These are phyloP conservation scores for Trichopoda pennipes DNA, from an alignment of 2,888 invertebrate species.

Conservation along the genomic window DNA sequence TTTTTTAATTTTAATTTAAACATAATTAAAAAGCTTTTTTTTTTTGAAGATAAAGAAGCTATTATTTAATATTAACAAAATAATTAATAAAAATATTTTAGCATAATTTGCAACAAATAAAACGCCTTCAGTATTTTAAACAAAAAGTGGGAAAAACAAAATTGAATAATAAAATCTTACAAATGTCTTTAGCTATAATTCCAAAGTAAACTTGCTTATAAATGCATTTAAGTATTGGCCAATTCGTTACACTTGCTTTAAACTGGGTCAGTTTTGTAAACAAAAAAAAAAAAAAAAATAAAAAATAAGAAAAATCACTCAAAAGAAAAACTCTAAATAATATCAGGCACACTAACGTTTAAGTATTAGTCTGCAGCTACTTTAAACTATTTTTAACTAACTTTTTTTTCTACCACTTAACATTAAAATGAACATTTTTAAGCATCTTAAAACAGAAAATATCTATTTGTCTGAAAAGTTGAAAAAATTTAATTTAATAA, in stretches of 20 bases:
- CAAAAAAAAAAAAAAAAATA: slow-evolving; percentile 21
- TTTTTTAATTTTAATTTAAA: no score
- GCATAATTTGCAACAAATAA: neutral
- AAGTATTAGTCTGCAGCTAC: slow-evolving; percentile 11
- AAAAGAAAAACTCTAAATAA: slow-evolving; percentile 13
- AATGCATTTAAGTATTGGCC: slow-evolving; percentile 70
- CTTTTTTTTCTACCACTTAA: neutral
- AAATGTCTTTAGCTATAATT: slow-evolving; percentile 2
- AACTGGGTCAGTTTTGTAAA: slow-evolving; percentile 75
- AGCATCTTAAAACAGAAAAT: slow-evolving; percentile 31
- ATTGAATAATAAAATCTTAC: neutral
- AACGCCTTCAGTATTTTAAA: slow-evolving; percentile 15
- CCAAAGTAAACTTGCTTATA: neutral
- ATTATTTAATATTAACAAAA: neutral
- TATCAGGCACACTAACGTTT: slow-evolving; percentile 1
- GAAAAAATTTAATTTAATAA: no score
- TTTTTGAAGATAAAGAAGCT: no score
- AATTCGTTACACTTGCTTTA: slow-evolving; percentile 78
- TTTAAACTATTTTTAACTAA: slow-evolving; percentile 11
- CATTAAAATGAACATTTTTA: slow-evolving; percentile 33
- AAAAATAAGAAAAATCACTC: slow-evolving; percentile 5
- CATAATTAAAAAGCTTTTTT: no score
- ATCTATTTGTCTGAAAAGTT: neutral
- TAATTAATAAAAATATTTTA: neutral
- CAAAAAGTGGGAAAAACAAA: neutral